Evolutionary conservation across 2,888 invertebrate genomes (phyloP).

Genomic region (Hedya salicella): DNA sequence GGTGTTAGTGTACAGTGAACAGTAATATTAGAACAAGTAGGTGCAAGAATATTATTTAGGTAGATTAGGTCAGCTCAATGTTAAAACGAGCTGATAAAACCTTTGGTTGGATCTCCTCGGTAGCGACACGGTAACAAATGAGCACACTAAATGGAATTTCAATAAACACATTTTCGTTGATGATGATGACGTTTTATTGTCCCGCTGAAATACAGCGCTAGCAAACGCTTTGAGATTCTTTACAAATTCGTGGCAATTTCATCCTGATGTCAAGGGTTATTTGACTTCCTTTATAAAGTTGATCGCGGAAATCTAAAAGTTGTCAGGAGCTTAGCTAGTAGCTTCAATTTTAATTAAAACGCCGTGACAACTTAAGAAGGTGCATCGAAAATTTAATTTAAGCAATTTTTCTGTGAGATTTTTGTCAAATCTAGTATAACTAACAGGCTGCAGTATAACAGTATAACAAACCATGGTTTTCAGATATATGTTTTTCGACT

Average conservation of each 20-base stretch:
- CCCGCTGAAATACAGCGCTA: slow-evolving; percentile 23
- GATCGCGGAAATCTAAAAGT: background rate
- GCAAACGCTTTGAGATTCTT: slow-evolving; percentile 10
- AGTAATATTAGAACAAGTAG: background rate
- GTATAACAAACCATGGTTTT: too few relatives aligned
- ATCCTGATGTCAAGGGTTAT: slow-evolving; percentile 9
- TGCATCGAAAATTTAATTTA: too few relatives aligned
- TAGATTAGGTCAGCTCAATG: background rate
- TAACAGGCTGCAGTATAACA: too few relatives aligned
- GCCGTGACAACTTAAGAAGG: too few relatives aligned
- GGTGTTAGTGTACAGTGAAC: slow-evolving; percentile 25
- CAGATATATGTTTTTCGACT: too few relatives aligned
- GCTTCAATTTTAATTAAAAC: too few relatives aligned
- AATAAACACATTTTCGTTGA: slow-evolving; percentile 29
- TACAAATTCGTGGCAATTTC: slow-evolving; percentile 8
- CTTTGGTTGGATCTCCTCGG: background rate
- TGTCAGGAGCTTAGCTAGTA: background rate
- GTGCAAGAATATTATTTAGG: background rate
- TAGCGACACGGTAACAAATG: slow-evolving; percentile 23
- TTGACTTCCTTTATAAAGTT: background rate
- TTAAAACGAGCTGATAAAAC: slow-evolving; percentile 17
- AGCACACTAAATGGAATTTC: slow-evolving; percentile 28
- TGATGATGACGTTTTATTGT: slow-evolving; percentile 16
- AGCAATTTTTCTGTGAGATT: too few relatives aligned
- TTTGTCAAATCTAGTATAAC: too few relatives aligned